Evolutionary conservation across 2,888 invertebrate genomes (phyloP).

Genomic region (Tenodera sinensis): DNA sequence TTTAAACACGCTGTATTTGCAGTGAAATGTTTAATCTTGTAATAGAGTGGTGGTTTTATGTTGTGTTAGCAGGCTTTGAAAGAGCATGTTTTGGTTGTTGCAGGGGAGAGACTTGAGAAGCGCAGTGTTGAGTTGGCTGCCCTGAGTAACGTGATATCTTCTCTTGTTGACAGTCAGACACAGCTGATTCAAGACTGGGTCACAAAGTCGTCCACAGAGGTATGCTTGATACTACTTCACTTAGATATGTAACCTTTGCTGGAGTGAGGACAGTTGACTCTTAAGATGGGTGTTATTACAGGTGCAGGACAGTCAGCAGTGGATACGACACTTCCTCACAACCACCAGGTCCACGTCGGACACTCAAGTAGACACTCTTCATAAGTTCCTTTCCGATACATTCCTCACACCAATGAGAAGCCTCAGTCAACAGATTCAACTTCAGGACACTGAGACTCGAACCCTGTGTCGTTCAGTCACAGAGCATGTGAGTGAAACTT

Average conservation of each 20-base stretch:
- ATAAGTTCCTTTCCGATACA: constrained; percentile 31
- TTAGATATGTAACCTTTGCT: neutral
- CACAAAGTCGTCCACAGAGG: constrained; percentile 31
- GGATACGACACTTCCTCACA: constrained; percentile 31
- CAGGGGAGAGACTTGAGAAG: constrained; percentile 34
- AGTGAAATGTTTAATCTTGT: too few relatives aligned
- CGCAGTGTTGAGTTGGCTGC: constrained; percentile 33
- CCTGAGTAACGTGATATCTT: constrained; percentile 35
- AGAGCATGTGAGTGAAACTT: neutral
- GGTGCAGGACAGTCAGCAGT: constrained; percentile 31
- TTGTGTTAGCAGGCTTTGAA: too few relatives aligned
- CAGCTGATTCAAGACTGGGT: constrained; percentile 32
- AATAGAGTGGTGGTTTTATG: too few relatives aligned
- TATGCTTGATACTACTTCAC: neutral
- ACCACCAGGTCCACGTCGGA: constrained; percentile 30
- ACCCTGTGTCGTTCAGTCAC: neutral
- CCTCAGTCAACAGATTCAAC: constrained; percentile 19
- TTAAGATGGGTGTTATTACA: neutral
- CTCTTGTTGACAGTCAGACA: constrained; percentile 34
- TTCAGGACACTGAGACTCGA: neutral
- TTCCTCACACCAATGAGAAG: constrained; percentile 32
- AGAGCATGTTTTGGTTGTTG: neutral
- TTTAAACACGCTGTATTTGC: too few relatives aligned
- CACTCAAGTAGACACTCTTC: constrained; percentile 30
- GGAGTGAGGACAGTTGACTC: neutral